Percentiles rank a stretch among this genome's conserved stretches.
These are phyloP conservation scores for Penelope pileata DNA, from an alignment of 2,113 vertebrate genomes.

Conservation along the genomic window DNA sequence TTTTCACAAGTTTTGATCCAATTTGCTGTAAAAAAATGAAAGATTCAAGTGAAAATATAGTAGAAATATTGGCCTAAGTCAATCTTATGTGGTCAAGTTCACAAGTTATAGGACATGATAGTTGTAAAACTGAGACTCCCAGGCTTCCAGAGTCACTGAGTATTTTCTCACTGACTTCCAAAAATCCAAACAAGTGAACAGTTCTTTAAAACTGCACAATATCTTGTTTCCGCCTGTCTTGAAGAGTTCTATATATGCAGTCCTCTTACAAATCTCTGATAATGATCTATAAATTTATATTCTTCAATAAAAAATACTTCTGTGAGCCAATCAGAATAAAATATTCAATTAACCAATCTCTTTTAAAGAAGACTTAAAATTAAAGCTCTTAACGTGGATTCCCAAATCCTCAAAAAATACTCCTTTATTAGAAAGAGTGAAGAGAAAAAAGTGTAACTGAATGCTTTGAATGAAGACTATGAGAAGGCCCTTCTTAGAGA, in stretches of 20 bases:
- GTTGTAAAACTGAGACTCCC: not conserved
- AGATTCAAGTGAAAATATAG: not conserved
- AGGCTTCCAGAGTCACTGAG: not conserved
- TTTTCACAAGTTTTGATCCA: not conserved
- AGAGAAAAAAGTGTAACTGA: not conserved
- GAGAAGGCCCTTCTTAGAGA: conserved; percentile 37
- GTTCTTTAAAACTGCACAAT: not conserved
- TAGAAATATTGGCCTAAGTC: not conserved
- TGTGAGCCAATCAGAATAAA: not conserved
- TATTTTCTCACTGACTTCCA: not conserved
- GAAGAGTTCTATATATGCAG: not conserved
- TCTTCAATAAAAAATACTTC: not conserved
- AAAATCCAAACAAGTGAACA: not conserved
- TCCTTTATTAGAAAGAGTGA: not conserved
- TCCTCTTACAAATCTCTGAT: not conserved
- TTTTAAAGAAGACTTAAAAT: conserved; percentile 26
- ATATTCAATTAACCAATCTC: conserved; percentile 19
- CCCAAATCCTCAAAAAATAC: not conserved
- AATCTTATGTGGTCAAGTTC: not conserved
- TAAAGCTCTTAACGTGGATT: conserved; percentile 1
- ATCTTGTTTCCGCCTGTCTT: not conserved
- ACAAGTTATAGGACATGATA: not conserved
- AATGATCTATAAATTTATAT: not conserved
- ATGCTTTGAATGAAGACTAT: conserved; percentile 22
- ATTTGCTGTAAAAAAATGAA: not conserved